A percentile compares a stretch with the other conserved stretches of the same genome.
phyloP scores from a whole-genome alignment of 2,888 invertebrate species.

The Nymphalis c-album region DNA sequence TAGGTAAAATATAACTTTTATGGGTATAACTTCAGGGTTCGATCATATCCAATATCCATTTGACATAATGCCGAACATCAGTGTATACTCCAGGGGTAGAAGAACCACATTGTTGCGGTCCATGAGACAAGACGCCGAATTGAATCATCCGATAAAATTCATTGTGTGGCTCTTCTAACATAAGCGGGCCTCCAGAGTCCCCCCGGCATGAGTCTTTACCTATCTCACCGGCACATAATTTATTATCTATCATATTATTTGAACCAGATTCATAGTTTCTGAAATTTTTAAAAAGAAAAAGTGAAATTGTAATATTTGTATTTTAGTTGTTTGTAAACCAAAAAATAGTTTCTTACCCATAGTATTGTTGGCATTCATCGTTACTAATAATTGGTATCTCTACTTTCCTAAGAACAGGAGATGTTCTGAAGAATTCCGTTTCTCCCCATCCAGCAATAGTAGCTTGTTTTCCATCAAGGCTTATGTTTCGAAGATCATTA shows the following conservation, averaged over 20 bases:
- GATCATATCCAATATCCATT: conserved; percentile 6
- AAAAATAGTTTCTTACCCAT: background rate
- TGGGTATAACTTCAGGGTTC: no score
- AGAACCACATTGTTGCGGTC: background rate
- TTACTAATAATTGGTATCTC: background rate
- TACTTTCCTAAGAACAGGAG: background rate
- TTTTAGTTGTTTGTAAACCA: no score
- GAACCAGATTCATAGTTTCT: background rate
- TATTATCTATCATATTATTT: background rate
- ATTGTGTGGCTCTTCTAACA: background rate
- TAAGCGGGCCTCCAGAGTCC: background rate
- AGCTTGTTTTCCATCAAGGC: background rate
- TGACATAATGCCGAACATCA: background rate
- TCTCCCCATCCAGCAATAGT: background rate
- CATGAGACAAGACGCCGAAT: background rate
- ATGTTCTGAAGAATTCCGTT: background rate
- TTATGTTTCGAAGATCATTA: background rate
- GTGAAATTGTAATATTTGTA: no score
- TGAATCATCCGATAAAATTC: background rate
- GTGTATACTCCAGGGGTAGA: background rate
- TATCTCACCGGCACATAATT: background rate
- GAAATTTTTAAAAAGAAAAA: background rate
- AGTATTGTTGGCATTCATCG: background rate
- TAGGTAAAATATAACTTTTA: no score
- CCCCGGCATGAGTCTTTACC: background rate